A percentile compares a stretch with the other conserved stretches of the same genome.
phyloP scores from a whole-genome alignment of 2,888 invertebrate species.

The Epinotia nisella region DNA sequence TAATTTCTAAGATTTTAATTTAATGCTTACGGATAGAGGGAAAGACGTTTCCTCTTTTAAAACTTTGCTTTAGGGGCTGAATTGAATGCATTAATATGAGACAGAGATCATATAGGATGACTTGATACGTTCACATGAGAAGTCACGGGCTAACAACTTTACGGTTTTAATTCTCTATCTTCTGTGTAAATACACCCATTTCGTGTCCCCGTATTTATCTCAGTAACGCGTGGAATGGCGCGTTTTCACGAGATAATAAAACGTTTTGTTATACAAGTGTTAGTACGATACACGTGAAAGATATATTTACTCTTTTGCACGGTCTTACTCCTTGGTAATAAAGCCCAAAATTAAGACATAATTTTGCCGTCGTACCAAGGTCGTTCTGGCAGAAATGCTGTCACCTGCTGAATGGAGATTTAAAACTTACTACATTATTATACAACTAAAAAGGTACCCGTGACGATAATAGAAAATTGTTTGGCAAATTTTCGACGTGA shows the following conservation, averaged over 20 bases:
- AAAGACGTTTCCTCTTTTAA: too few relatives aligned
- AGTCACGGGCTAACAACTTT: too few relatives aligned
- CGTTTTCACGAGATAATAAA: constrained; percentile 18
- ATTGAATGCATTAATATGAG: too few relatives aligned
- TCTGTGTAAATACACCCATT: background rate
- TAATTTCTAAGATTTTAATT: background rate
- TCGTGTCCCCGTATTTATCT: constrained; percentile 6
- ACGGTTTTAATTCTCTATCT: background rate
- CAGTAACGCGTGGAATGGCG: background rate
- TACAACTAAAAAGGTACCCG: background rate
- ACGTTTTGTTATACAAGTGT: constrained; percentile 15
- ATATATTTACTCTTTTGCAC: background rate
- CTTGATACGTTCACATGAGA: too few relatives aligned
- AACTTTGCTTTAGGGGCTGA: too few relatives aligned
- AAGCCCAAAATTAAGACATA: background rate
- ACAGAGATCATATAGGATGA: too few relatives aligned
- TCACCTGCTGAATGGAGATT: background rate
- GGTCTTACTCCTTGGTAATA: constrained; percentile 1
- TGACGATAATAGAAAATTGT: too few relatives aligned
- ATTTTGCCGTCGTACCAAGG: background rate
- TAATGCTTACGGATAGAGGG: background rate
- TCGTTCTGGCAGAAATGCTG: background rate
- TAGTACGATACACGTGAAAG: background rate
- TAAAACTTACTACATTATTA: background rate
- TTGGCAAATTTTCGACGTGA: too few relatives aligned